Percentiles rank a stretch among this genome's conserved stretches.
Evolutionary conservation across 2,113 vertebrate genomes (phyloP).

Genomic region (Otolemur garnettii): DNA sequence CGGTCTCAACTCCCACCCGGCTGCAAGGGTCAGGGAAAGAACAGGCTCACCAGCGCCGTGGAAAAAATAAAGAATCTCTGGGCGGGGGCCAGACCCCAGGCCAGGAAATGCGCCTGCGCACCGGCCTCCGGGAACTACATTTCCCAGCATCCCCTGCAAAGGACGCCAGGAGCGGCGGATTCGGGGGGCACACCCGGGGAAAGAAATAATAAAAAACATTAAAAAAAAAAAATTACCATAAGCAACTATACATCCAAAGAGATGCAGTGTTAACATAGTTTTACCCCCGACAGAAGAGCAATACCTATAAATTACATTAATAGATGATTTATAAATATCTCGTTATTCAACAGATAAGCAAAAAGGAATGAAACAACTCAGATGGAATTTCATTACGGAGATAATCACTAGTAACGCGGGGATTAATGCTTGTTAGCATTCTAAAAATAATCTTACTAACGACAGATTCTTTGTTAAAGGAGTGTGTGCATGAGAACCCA

Average conservation of each 20-base stretch:
- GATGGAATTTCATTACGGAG: neutral
- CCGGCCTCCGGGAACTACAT: neutral
- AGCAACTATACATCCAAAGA: neutral
- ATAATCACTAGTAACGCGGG: neutral
- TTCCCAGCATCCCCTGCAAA: neutral
- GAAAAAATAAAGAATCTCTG: neutral
- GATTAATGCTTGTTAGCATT: neutral
- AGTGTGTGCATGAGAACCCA: too few relatives aligned
- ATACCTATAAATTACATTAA: neutral
- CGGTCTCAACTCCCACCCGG: too few relatives aligned
- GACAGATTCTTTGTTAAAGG: neutral
- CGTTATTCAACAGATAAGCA: neutral
- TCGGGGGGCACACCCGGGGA: too few relatives aligned
- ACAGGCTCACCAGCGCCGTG: neutral
- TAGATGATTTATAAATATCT: neutral
- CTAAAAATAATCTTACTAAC: neutral
- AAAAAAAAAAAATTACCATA: fast-evolving
- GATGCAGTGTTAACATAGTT: neutral
- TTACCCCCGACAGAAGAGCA: neutral
- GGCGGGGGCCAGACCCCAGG: fast-evolving
- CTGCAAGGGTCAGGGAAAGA: neutral
- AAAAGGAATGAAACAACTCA: neutral
- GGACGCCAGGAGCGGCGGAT: fast-evolving
- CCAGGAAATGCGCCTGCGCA: neutral
- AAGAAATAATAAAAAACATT: too few relatives aligned